These are phyloP conservation scores for Heliothis virescens DNA, from an alignment of 1,140 invertebrate genomes.

Conservation along the genomic window DNA sequence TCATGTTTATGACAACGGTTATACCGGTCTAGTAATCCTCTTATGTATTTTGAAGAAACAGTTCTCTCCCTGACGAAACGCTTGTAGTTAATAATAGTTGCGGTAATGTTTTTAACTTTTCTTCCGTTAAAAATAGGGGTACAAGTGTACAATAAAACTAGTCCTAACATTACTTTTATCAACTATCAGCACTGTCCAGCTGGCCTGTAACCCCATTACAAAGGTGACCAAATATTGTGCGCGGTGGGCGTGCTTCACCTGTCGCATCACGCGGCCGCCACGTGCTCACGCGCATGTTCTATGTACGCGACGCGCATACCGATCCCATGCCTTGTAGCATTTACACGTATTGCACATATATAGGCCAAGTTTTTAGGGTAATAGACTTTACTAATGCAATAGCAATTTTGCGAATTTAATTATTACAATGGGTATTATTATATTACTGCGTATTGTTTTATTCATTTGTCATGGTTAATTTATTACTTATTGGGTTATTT, in stretches of 20 bases:
- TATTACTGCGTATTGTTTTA: not conserved
- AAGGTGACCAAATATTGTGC: conserved; percentile 44
- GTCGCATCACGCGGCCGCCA: conserved; percentile 63
- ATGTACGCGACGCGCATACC: conserved; percentile 51
- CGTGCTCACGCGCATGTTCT: conserved; percentile 60
- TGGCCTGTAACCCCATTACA: conserved; percentile 33
- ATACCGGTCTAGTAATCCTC: not conserved
- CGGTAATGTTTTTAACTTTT: too few relatives aligned
- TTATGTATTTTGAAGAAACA: not conserved
- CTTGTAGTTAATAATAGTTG: too few relatives aligned
- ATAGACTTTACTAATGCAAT: not conserved
- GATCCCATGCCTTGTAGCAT: conserved; percentile 17
- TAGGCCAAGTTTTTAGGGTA: conserved; percentile 28
- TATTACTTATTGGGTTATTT: not conserved
- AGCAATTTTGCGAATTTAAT: not conserved
- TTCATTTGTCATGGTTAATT: not conserved
- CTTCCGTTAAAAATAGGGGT: too few relatives aligned
- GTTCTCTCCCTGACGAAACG: too few relatives aligned
- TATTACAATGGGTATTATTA: too few relatives aligned
- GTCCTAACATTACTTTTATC: too few relatives aligned
- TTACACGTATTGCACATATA: conserved; percentile 17
- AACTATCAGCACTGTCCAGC: not conserved
- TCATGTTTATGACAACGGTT: not conserved
- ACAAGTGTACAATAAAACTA: too few relatives aligned
- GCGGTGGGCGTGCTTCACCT: conserved; percentile 62